These are phyloP conservation scores for Climacteris rufus DNA, from an alignment of 2,113 vertebrate genomes.

Conservation along the genomic window DNA sequence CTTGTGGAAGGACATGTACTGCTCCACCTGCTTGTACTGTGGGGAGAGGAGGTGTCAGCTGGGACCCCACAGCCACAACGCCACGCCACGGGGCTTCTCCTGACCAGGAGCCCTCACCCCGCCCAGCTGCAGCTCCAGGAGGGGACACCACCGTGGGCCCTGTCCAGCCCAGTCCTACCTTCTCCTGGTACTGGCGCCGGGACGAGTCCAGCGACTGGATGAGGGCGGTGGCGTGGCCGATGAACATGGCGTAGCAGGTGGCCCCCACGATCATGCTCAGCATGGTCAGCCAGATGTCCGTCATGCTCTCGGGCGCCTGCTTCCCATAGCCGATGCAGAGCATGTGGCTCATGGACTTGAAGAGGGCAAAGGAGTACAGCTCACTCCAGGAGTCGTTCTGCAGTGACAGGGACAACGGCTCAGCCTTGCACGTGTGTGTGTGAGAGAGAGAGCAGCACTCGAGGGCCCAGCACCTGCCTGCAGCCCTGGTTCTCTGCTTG, in stretches of 20 bases:
- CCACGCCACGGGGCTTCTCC: background rate
- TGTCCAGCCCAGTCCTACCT: constrained; percentile 69
- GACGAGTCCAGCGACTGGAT: constrained; percentile 96
- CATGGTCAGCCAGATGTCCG: constrained; percentile 98
- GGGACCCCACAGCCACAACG: background rate
- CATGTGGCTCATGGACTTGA: constrained; percentile 99
- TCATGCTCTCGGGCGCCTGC: constrained; percentile 96
- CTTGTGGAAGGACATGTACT: constrained; percentile 99
- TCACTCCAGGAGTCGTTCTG: constrained; percentile 97
- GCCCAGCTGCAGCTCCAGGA: accelerated
- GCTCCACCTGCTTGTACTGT: constrained; percentile 98
- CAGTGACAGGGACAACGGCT: background rate
- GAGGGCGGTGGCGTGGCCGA: constrained; percentile 95
- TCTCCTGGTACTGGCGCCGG: constrained; percentile 94
- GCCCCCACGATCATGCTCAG: constrained; percentile 98
- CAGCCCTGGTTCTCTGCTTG: background rate
- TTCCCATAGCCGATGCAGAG: constrained; percentile 95
- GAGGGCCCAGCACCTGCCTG: background rate
- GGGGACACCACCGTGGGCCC: accelerated
- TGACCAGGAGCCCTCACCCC: accelerated
- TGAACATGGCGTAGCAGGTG: constrained; percentile 97
- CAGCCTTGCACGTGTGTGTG: background rate
- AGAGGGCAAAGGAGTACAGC: constrained; percentile 95
- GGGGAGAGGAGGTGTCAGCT: background rate
- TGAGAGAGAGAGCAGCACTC: accelerated